Conservation (phyloP, 2,888 invertebrate species). For the Drosophila barbarae region DNA sequence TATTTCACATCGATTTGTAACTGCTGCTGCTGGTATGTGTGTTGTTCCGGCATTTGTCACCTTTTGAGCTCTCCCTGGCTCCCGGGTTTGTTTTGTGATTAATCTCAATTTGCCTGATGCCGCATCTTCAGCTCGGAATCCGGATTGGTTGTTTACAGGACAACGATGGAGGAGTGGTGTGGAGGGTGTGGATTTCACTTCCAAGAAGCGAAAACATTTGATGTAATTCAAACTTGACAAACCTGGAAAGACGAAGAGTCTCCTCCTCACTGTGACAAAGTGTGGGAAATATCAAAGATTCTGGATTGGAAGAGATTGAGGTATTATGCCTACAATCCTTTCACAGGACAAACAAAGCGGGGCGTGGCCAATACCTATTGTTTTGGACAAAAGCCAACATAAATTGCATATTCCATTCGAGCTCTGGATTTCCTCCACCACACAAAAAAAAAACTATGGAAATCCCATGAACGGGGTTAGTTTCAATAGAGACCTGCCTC, state of each 20-base stretch:
- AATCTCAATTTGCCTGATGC: conserved; percentile 61
- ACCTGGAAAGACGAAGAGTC: not conserved
- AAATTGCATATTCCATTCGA: conserved; percentile 7
- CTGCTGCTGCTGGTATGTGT: conserved; percentile 12
- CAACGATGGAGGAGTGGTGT: not conserved
- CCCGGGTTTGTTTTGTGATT: conserved; percentile 57
- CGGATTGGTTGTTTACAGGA: conserved; percentile 15
- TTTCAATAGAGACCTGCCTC: not conserved
- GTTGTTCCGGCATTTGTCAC: conserved; percentile 61
- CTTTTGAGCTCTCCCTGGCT: conserved; percentile 52
- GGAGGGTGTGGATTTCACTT: conserved; percentile 14
- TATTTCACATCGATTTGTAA: conserved; percentile 49
- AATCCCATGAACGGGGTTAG: conserved; percentile 3
- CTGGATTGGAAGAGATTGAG: not conserved
- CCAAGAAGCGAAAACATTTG: conserved; percentile 11
- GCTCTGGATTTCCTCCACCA: not conserved
- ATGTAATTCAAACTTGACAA: conserved; percentile 24
- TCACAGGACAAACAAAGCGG: not conserved
- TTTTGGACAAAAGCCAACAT: conserved; percentile 17
- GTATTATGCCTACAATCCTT: conserved; percentile 1
- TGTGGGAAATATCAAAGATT: not conserved
- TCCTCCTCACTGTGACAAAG: not conserved
- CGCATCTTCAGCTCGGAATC: conserved; percentile 22
- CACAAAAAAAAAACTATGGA: not conserved
- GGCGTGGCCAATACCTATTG: conserved; percentile 6